Evolutionary conservation across 2,797 vertebrate genomes (phyloP).

Genomic region (Hyperoplus immaculatus): DNA sequence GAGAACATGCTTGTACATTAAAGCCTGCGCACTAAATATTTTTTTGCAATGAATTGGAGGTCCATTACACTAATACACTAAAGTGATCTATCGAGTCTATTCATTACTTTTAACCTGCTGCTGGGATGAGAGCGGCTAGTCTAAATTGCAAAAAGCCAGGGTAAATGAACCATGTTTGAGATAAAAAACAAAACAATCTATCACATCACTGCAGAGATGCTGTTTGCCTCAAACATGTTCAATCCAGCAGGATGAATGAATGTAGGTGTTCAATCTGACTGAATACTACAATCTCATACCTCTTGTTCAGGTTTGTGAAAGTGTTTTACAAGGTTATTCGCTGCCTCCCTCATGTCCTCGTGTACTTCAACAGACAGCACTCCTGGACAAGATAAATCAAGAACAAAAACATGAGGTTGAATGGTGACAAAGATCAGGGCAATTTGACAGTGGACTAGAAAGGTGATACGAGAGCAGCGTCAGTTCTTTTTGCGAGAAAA

Average conservation of each 20-base stretch:
- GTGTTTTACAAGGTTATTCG: conserved; percentile 98
- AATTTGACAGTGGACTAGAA: conserved; percentile 30
- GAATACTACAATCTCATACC: conserved; percentile 80
- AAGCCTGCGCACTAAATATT: conserved; percentile 19
- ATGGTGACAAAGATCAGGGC: conserved; percentile 13
- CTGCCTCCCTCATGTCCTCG: conserved; percentile 96
- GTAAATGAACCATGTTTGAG: conserved; percentile 39
- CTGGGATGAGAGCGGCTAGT: conserved; percentile 19
- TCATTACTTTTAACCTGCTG: conserved; percentile 33
- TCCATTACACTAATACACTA: conserved; percentile 26
- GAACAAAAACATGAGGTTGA: conserved; percentile 25
- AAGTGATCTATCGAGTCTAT: conserved; percentile 47
- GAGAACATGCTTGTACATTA: conserved; percentile 17
- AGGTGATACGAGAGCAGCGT: conserved; percentile 49
- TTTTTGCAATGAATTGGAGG: conserved; percentile 30
- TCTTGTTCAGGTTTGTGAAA: conserved; percentile 99
- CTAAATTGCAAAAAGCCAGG: conserved; percentile 20
- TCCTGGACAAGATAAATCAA: conserved; percentile 80
- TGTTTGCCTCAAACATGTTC: conserved; percentile 16
- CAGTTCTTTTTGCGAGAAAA: conserved; percentile 31
- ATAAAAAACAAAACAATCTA: conserved; percentile 37
- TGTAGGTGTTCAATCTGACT: neutral
- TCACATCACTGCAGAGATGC: conserved; percentile 23
- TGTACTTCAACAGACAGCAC: conserved; percentile 93
- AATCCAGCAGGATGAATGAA: conserved; percentile 17